These are phyloP conservation scores for Ennomos quercinarius DNA, from an alignment of 2,888 invertebrate species.

Conservation along the genomic window DNA sequence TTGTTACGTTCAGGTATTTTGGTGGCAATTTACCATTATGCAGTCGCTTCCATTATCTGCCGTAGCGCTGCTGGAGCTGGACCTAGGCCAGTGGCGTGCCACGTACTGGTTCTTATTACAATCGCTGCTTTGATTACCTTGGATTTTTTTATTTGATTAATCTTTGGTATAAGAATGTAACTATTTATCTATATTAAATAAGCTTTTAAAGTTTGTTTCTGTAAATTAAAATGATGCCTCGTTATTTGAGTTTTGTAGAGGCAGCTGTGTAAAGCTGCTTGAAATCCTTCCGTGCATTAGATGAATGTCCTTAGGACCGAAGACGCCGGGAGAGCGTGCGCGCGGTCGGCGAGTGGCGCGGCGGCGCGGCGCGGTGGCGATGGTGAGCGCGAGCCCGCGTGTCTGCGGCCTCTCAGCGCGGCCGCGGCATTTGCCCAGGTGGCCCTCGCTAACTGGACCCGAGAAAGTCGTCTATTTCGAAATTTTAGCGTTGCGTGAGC, in stretches of 20 bases:
- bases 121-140: no score
- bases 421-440: slow-evolving; percentile 64
- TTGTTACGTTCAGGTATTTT: slow-evolving; percentile 36
- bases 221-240: no score
- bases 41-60: slow-evolving; percentile 1
- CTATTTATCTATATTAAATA: no score
- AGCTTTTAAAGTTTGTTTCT: no score
- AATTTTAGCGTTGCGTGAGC: slow-evolving; percentile 79
- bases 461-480: slow-evolving; percentile 82
- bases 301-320: slow-evolving; percentile 11
- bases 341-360: slow-evolving; percentile 15
- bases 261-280: no score
- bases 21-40: slow-evolving; percentile 17
- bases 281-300: background rate
- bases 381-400: slow-evolving; percentile 39
- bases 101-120: background rate
- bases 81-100: background rate
- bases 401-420: slow-evolving; percentile 55
- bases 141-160: no score
- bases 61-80: background rate
- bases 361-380: slow-evolving; percentile 44
- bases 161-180: no score
- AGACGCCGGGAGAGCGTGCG: slow-evolving; percentile 19
- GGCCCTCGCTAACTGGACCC: slow-evolving; percentile 71
- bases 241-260: no score